These are phyloP conservation scores for Carabus problematicus DNA, from an alignment of 2,888 invertebrate genomes.

Conservation along the genomic window DNA sequence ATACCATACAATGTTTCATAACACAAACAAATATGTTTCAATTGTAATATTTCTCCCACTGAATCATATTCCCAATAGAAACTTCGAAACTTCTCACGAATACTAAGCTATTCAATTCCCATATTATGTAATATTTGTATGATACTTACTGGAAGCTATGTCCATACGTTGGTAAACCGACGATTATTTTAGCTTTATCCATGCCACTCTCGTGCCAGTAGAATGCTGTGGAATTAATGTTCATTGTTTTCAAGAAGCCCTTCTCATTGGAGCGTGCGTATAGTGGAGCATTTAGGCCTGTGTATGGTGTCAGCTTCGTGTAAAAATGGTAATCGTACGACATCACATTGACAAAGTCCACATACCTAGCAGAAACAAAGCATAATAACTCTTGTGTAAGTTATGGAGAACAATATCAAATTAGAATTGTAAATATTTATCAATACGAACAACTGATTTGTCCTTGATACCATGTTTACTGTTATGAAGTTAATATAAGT, in stretches of 20 bases:
- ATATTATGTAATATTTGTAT: constrained; percentile 38
- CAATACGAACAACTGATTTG: background rate
- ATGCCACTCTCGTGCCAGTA: constrained; percentile 81
- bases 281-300: constrained; percentile 84
- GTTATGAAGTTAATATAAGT: background rate
- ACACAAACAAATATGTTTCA: background rate
- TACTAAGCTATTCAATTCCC: background rate
- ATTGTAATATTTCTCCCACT: background rate
- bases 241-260: constrained; percentile 73
- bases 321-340: constrained; percentile 89
- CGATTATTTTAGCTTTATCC: constrained; percentile 76
- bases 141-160: constrained; percentile 72
- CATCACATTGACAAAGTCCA: constrained; percentile 90
- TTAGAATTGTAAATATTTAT: background rate
- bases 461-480: background rate
- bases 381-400: constrained; percentile 13
- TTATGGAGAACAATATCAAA: constrained; percentile 3
- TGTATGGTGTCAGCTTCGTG: constrained; percentile 77
- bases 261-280: constrained; percentile 68
- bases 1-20: constrained; percentile 1
- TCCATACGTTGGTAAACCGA: constrained; percentile 89
- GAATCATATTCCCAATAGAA: too few relatives aligned
- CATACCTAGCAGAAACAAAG: constrained; percentile 62
- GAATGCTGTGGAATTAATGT: constrained; percentile 81
- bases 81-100: background rate